Percentiles rank a stretch among this genome's conserved stretches.
Evolutionary conservation across 2,888 invertebrate genomes (phyloP).

Genomic region (Eilema depressum): DNA sequence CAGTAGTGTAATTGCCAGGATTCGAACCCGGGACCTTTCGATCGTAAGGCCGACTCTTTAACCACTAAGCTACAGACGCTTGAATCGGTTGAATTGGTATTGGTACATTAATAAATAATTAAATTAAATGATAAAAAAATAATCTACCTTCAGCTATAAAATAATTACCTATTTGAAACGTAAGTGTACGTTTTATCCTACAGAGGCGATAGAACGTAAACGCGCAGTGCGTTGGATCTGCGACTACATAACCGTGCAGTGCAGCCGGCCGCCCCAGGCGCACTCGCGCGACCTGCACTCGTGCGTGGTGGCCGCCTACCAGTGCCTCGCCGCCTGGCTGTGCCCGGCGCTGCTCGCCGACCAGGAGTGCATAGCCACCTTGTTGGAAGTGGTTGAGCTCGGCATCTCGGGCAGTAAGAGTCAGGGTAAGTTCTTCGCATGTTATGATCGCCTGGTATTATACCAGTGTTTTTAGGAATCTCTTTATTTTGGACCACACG

Average conservation of each 20-base stretch:
- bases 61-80: too few species aligned
- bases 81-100: too few species aligned
- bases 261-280: conserved; percentile 96
- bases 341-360: conserved; percentile 96
- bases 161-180: background rate
- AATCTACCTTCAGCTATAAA: too few species aligned
- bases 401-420: conserved; percentile 99
- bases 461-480: background rate
- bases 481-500: background rate
- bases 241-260: conserved; percentile 98
- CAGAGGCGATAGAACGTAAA: conserved; percentile 96
- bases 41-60: too few species aligned
- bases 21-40: too few species aligned
- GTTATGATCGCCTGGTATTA: conserved; percentile 1
- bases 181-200: background rate
- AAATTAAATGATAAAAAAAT: too few species aligned
- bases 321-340: conserved; percentile 97
- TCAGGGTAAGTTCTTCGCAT: conserved; percentile 75
- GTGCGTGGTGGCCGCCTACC: conserved; percentile 96
- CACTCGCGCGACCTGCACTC: conserved; percentile 98
- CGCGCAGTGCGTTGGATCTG: conserved; percentile 99
- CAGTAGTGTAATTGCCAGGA: too few species aligned
- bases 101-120: too few species aligned
- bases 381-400: conserved; percentile 98
- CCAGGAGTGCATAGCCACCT: conserved; percentile 96